Evolutionary conservation across 2,113 vertebrate genomes (phyloP), one percentile per base, ranked within the genome.

Genomic region (Ascaphus truei): DNA sequence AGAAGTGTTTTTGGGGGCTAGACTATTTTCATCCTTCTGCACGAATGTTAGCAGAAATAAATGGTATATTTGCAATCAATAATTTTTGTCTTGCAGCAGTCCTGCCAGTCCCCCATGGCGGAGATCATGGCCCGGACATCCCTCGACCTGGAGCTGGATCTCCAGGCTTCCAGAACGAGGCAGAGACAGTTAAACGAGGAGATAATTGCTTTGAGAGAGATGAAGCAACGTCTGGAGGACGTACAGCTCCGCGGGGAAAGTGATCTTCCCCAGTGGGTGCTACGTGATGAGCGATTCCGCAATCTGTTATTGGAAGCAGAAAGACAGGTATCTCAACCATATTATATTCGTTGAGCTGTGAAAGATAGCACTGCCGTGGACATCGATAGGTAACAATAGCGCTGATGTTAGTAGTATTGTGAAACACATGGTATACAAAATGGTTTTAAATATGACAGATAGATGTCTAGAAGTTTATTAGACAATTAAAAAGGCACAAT

Each of bases 61-160:
- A n/a, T n/a, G n/a, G n/a, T n/a, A n/a, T n/a, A n/a, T n/a, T n/a
- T n/a, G n/a, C n/a, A n/a, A n/a, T n/a, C n/a, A n/a, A n/a, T 41
- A 2, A 39, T 51, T 69, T 69, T 11, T 33, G 4, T 45, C 57
- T 77, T 43, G 36, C 84, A 92, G 89, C 91, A 97, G 89, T 87
- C 95, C 59, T 97, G 92, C 77, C 92, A 92, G 78, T 92, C 93
- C 18, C 94, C 96, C 65, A 82, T 98, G 82, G 94, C 92, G 2
- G 95, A 96, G 77, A 90, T 96, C 77, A 94, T 96, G 65, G 93
- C 93, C 8, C 93, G 96, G 63, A 98, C 97, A 12, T 98, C 97
- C 43, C 86, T 99, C 80, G 97, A 99, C 89, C 90, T 99, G 97
- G 97, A 99, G 97, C 96, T 99, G 96, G 97, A 98, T 84, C 96